Conservation (phyloP, 2,888 invertebrate species). For the Sarcophaga subvicina region DNA sequence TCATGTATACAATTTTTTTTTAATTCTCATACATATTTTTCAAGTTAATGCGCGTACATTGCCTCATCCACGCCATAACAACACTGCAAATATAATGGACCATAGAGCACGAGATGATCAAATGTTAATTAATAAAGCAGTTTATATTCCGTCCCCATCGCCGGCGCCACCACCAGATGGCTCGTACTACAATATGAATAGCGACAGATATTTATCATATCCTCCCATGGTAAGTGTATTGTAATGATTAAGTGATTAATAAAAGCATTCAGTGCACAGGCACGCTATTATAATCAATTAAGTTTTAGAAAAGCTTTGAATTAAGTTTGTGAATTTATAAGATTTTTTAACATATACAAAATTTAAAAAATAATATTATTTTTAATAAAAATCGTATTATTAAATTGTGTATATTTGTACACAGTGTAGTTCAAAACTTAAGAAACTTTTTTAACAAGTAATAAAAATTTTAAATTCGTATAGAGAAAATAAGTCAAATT, state of each 20-base stretch:
- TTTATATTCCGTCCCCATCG: constrained; percentile 84
- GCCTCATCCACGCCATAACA: constrained; percentile 81
- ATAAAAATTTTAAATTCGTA: too few relatives aligned
- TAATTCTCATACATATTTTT: constrained; percentile 48
- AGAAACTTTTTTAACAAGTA: too few relatives aligned
- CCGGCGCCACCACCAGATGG: constrained; percentile 90
- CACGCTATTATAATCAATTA: too few relatives aligned
- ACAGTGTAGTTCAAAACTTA: too few relatives aligned
- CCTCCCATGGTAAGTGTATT: constrained; percentile 84
- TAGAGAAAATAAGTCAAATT: too few relatives aligned
- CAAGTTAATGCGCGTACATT: constrained; percentile 81
- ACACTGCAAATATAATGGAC: constrained; percentile 76
- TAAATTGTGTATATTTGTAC: too few relatives aligned
- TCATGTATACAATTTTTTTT: neutral
- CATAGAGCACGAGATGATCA: constrained; percentile 81
- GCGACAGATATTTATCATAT: constrained; percentile 90
- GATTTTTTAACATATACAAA: too few relatives aligned
- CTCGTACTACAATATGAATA: constrained; percentile 90
- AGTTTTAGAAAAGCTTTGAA: too few relatives aligned
- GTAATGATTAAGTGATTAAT: neutral
- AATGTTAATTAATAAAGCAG: constrained; percentile 80
- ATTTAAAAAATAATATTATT: too few relatives aligned
- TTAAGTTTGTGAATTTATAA: too few relatives aligned
- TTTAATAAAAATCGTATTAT: too few relatives aligned
- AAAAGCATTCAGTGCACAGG: neutral